Percentiles rank a stretch among this genome's conserved stretches.
Conservation (phyloP, 2,797 vertebrate genomes). For the Siniperca undulata region DNA sequence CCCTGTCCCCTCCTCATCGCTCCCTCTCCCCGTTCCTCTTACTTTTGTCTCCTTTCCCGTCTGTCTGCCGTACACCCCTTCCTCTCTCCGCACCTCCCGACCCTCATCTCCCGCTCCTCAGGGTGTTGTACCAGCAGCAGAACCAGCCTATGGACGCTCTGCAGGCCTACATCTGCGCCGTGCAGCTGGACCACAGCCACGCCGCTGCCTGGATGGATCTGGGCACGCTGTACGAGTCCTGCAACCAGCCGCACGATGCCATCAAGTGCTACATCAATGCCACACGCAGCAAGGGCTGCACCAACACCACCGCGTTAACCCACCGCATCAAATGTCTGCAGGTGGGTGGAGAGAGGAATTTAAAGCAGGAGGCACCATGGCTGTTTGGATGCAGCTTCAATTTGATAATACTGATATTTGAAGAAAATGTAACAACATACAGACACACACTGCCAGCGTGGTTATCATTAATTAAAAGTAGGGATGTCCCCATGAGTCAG, state of each 20-base stretch:
- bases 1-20: neutral
- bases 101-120: conserved; percentile 55
- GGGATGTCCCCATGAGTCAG: neutral
- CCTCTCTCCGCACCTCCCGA: too few species aligned
- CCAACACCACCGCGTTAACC: conserved; percentile 95
- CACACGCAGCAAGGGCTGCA: conserved; percentile 99
- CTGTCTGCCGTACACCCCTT: too few species aligned
- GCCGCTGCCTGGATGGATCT: conserved; percentile 99
- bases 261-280: conserved; percentile 99
- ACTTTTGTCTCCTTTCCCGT: neutral
- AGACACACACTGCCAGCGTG: conserved; percentile 1
- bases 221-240: conserved; percentile 99
- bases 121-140: conserved; percentile 99
- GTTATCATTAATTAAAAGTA: too few species aligned
- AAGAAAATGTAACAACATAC: neutral
- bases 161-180: conserved; percentile 99
- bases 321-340: conserved; percentile 99
- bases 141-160: conserved; percentile 99
- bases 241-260: conserved; percentile 99
- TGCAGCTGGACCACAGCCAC: conserved; percentile 99
- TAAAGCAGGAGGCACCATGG: neutral
- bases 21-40: too few species aligned
- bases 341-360: conserved; percentile 87
- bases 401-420: neutral
- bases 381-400: conserved; percentile 2